Evolutionary conservation across 2,113 vertebrate species (phyloP), one percentile per base, ranked within the genome.

Genomic region (Turnix velox): DNA sequence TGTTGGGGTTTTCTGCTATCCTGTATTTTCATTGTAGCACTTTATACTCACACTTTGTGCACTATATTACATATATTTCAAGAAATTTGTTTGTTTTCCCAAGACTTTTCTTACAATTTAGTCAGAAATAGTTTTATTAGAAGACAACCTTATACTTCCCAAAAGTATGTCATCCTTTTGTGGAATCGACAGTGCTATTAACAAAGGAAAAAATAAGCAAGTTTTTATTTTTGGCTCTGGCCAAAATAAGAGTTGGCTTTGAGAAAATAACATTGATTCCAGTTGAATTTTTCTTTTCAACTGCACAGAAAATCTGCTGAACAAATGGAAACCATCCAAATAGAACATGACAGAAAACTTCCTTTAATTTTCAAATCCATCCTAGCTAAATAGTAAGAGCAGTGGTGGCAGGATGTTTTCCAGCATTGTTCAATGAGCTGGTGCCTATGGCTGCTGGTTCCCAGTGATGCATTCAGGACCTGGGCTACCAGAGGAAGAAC

Each of bases 1-100:
- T 23, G 11, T 33, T 58, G n/a, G n/a, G n/a, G n/a, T n/a, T n/a
- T n/a, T n/a, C n/a, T 0, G 0, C 10, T 76, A 24, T 24, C 7
- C 14, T 66, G 6, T 65, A 8, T 65, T 81, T 91, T 84, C 19
- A 19, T 9, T 14, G 24, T 6, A 35, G 7, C 23, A 22, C 20
- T 77, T 80, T 57, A 18, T 59, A 18, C 14, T 89, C n/a, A 55
- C 2, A 12, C 14, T 68, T 51, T 65, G 10, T 69, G 24, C 16
- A 39, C 14, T 69, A 7, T 33, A 46, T 51, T 81, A 7, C 7
- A 18, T 74, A 3, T 35, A 42, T 46, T 72, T 63, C 24, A n/a
- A 61, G 8, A 3, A 10, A 3, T n/a, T 39, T 69, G 4, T 66
- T 45, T 33, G 12, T 0, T 25, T n/a, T 24, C 11, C 15, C 4